phyloP scores from a whole-genome alignment of 1,140 invertebrate species.

The Heliconius eleuchia region DNA sequence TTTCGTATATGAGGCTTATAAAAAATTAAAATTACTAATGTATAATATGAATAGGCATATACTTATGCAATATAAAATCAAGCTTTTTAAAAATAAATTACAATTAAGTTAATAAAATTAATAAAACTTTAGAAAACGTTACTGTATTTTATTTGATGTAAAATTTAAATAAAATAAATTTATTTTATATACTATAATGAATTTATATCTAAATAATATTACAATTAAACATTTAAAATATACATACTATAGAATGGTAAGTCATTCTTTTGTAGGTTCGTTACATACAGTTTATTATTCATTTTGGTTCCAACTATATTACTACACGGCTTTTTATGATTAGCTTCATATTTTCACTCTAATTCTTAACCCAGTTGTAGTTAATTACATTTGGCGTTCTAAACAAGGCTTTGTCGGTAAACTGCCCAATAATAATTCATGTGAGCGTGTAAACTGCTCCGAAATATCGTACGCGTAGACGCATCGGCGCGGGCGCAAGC shows the following conservation, averaged over 20 bases:
- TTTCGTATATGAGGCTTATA: neutral
- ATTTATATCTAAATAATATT: too few relatives aligned
- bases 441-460: conserved; percentile 58
- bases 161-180: too few relatives aligned
- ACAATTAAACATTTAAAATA: too few relatives aligned
- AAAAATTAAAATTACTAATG: neutral
- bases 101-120: too few relatives aligned
- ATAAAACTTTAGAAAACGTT: too few relatives aligned
- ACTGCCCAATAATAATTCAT: conserved; percentile 67
- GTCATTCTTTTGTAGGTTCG: neutral
- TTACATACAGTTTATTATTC: conserved; percentile 20
- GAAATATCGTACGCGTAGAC: conserved; percentile 64
- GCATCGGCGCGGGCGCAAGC: conserved; percentile 64
- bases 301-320: neutral
- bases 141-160: too few relatives aligned
- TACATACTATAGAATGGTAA: neutral
- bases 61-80: too few relatives aligned
- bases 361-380: conserved; percentile 66
- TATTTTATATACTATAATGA: too few relatives aligned
- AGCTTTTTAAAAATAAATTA: too few relatives aligned
- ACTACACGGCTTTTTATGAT: conserved; percentile 3
- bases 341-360: conserved; percentile 38
- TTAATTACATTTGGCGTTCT: conserved; percentile 74
- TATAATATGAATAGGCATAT: too few relatives aligned
- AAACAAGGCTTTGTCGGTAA: conserved; percentile 77